Evolutionary conservation across 2,113 vertebrate species (phyloP).

Genomic region (Macrotis lagotis): DNA sequence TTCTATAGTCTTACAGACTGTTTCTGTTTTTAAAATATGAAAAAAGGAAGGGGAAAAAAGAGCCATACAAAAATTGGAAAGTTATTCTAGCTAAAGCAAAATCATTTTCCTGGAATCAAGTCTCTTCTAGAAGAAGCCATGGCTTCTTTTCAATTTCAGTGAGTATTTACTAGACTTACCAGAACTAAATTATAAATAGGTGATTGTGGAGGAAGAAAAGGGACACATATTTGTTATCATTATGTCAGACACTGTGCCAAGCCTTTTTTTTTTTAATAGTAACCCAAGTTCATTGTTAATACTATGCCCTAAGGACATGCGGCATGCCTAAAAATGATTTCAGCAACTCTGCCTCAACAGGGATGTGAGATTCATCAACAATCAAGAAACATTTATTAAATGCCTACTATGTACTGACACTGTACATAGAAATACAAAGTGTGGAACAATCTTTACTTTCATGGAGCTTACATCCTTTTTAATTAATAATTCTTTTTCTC

Average conservation of each 20-base stretch:
- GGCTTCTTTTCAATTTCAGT: neutral
- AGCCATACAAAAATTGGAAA: neutral
- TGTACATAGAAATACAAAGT: neutral
- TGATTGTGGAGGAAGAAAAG: neutral
- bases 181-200: neutral
- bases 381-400: neutral
- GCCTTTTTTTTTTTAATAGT: neutral
- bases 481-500: too few relatives aligned
- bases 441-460: neutral
- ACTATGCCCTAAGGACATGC: neutral
- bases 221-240: too few relatives aligned
- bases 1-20: neutral
- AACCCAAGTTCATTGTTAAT: neutral
- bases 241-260: neutral
- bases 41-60: neutral
- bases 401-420: neutral
- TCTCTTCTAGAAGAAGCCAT: neutral
- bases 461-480: neutral
- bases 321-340: neutral
- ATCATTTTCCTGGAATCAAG: neutral
- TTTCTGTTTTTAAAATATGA: neutral
- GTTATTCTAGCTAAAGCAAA: neutral
- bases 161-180: neutral
- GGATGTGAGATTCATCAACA: neutral
- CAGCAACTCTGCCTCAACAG: neutral